Evolutionary conservation across 2,797 vertebrate species (phyloP).

Genomic region (Acrossocheilus fasciatus): DNA sequence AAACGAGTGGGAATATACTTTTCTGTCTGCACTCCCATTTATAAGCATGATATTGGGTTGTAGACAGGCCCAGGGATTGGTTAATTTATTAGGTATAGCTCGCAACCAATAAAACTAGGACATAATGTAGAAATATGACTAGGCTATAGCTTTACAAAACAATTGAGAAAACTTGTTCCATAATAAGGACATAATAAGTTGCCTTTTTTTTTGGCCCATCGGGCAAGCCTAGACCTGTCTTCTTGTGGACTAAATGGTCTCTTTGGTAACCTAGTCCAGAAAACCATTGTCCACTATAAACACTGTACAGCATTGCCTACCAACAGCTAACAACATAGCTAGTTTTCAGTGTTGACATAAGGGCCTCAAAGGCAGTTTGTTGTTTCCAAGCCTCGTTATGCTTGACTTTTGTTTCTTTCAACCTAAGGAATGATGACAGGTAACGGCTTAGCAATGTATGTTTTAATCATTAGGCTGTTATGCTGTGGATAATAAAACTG

Average conservation of each 20-base stretch:
- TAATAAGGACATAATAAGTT: not conserved
- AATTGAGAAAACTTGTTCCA: not conserved
- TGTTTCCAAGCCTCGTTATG: constrained; percentile 15
- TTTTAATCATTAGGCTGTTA: constrained; percentile 15
- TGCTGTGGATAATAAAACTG: not conserved
- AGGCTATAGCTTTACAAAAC: not conserved
- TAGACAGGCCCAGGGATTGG: not conserved
- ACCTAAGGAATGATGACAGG: constrained; percentile 25
- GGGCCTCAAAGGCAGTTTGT: constrained; percentile 15
- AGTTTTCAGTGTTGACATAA: constrained; percentile 29
- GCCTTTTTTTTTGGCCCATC: not conserved
- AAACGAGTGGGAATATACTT: not conserved
- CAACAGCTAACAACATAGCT: constrained; percentile 52
- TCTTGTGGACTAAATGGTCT: constrained; percentile 43
- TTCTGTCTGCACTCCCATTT: not conserved
- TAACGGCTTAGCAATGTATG: constrained; percentile 8
- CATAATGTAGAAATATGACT: not conserved
- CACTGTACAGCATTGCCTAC: constrained; percentile 31
- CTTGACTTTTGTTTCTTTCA: constrained; percentile 26
- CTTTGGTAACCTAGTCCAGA: constrained; percentile 53
- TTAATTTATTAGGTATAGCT: not conserved
- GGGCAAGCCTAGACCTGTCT: constrained; percentile 58
- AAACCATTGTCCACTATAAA: constrained; percentile 47
- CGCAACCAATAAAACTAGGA: not conserved
- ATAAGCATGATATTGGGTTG: not conserved